phyloP scores from a whole-genome alignment of 2,797 vertebrate species.

The Eospalax fontanierii region DNA sequence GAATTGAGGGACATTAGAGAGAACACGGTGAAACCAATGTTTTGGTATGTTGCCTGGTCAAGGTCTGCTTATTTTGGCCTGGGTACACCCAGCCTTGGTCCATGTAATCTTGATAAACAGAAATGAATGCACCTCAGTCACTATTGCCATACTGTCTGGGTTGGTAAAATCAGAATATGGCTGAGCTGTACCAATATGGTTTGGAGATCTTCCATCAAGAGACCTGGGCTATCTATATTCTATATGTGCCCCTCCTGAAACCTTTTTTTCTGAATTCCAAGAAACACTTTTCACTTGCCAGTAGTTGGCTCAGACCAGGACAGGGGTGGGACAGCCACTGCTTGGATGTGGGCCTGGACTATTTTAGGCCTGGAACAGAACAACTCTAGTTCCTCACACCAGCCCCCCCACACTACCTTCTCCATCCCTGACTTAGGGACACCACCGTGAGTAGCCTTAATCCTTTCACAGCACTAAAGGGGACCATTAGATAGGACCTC shows the following conservation, averaged over 20 bases:
- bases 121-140: neutral
- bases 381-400: neutral
- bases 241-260: neutral
- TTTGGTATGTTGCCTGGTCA: constrained; percentile 27
- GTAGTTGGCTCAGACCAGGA: constrained; percentile 8
- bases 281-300: constrained; percentile 23
- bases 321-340: neutral
- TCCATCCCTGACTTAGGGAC: no score
- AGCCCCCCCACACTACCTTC: no score
- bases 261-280: constrained; percentile 42
- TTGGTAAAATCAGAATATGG: neutral
- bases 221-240: neutral
- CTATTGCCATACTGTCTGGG: neutral
- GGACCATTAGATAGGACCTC: neutral
- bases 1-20: constrained; percentile 37
- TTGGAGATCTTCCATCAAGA: constrained; percentile 42
- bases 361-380: constrained; percentile 13
- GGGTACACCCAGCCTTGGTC: neutral
- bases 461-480: neutral
- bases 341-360: constrained; percentile 35
- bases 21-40: constrained; percentile 35
- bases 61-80: constrained; percentile 72
- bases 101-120: constrained; percentile 34
- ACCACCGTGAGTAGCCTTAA: no score
- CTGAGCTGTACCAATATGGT: neutral